Base-by-base conservation (phyloP, 2,797 vertebrate genomes). In the Crenichthys baileyi region DNA sequence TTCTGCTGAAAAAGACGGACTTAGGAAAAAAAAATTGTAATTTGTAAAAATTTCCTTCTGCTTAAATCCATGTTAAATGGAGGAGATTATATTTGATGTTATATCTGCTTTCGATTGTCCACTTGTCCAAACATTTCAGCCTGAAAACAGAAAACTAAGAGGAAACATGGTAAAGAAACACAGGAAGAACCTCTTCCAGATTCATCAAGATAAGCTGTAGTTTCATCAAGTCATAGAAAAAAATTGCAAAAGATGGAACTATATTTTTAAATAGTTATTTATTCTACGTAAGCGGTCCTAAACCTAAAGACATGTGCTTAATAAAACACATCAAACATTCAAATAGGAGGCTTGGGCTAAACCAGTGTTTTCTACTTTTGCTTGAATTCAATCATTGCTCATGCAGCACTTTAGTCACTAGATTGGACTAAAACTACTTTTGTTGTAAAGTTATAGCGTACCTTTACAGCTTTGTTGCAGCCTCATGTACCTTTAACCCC, bases 401-500 rank as follows among this genome's bases (percentile, higher is more conserved):
- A 9, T 67, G 36, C 24, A 41, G 41, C 41, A n/a, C 41, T 70
- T 46, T 26, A 20, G 24, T 24, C 39, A 44, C 22, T 68, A 68
- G 1, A 26, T 11, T 46, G 2, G 24, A 24, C 22, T 26, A 16
- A 46, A 70, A 26, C 41, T 70, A 24, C 12, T 46, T 70, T 46
- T 70, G 5, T 26, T 41, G 20, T 22, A 24, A 55, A 22, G 2
- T 46, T 46, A 46, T 70, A 24, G 24, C 41, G 24, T 36, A 36
- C 65, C 22, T 67, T 41, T 41, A 41, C 2, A 67, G 36, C 63
- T n/a, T 68, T 9, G 20, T 55, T 53, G 5, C 8, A 51, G 70
- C 70, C 11, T 31, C 70, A 36, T 51, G 71, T 56, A 55, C 36
- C 22, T 82, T 81, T 78, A 83, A 85, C 87, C 79, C 22, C 13